Evolutionary conservation across 2,888 invertebrate species (phyloP), one percentile per base, ranked within the genome.

Genomic region (Mayetiola destructor): DNA sequence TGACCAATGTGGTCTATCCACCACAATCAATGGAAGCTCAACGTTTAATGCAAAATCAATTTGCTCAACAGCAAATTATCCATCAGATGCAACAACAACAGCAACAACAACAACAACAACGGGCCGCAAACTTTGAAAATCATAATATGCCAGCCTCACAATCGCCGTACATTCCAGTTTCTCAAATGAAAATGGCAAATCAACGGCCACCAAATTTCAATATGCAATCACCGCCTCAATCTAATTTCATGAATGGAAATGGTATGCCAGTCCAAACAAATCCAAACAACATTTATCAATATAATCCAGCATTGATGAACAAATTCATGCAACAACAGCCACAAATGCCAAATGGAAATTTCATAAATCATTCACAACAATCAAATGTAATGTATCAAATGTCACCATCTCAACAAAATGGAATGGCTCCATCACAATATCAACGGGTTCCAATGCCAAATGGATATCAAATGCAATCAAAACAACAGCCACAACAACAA

Each of bases 391-490:
- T 48, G 48, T 48, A 27, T 9, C 48, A 58, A 55, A 59, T 57
- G 59, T 53, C 59, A 59, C 66, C 36, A 65, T 65, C 36, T 65
- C 66, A n/a, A 68, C 78, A 56, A 76, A 80, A 64, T 72, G 80
- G 20, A 20, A 48, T 29, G 20, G 60, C 66, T 36, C 64, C 66
- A n/a, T 69, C 78, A 54, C 77, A 79, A 9, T 81, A 80, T 66
- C 80, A 80, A 64, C 73, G 80, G 61, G 79, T 81, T 20, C 80
- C 80, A 10, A 73, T 78, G 61, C 78, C 79, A 3, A 79, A 80
- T 59, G 29, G 23, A 1, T 39, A 55, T 35, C 9, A 18, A 70
- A 67, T 62, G 73, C 68, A 66, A 75, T 66, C 66, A 69, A 67
- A 65, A 32, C 65, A 65, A 20, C 65, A 64, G 58, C 61, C 60